These are phyloP conservation scores for Strigamia crassipes DNA, from an alignment of 2,888 invertebrate species.

Conservation along the genomic window DNA sequence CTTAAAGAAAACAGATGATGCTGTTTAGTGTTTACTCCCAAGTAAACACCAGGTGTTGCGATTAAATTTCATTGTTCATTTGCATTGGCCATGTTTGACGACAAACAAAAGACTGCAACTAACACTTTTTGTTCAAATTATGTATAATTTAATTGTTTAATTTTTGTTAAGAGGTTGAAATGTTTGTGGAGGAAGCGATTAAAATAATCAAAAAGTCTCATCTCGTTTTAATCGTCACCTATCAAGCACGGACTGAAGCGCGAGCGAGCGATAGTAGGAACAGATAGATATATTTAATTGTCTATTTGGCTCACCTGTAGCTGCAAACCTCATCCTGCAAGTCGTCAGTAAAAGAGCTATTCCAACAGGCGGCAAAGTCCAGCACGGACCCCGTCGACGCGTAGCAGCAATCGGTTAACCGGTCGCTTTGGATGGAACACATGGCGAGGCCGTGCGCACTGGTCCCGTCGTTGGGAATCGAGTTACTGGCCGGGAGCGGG, in stretches of 20 bases:
- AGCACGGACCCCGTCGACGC: not conserved
- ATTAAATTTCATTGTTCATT: not conserved
- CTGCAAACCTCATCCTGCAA: slow-evolving; percentile 6
- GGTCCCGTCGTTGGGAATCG: not conserved
- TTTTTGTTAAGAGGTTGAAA: not conserved
- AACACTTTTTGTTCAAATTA: too few species aligned
- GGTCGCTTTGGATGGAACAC: slow-evolving; percentile 29
- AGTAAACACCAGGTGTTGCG: slow-evolving; percentile 25
- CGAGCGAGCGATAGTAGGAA: too few species aligned
- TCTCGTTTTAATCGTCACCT: not conserved
- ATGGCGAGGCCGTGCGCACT: not conserved
- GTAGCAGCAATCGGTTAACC: slow-evolving; percentile 28
- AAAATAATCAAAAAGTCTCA: not conserved
- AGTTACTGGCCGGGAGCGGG: slow-evolving; percentile 29
- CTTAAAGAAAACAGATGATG: not conserved
- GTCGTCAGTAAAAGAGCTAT: not conserved
- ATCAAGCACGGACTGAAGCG: not conserved
- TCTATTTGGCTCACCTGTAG: slow-evolving; percentile 13
- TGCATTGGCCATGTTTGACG: too few species aligned
- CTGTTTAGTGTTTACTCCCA: not conserved
- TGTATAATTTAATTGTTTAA: too few species aligned
- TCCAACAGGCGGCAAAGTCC: not conserved
- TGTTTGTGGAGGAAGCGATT: not conserved
- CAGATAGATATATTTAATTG: not conserved
- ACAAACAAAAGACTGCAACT: too few species aligned